Evolutionary conservation across 2,797 vertebrate species (phyloP).

Genomic region (Onychomys leucogaster): DNA sequence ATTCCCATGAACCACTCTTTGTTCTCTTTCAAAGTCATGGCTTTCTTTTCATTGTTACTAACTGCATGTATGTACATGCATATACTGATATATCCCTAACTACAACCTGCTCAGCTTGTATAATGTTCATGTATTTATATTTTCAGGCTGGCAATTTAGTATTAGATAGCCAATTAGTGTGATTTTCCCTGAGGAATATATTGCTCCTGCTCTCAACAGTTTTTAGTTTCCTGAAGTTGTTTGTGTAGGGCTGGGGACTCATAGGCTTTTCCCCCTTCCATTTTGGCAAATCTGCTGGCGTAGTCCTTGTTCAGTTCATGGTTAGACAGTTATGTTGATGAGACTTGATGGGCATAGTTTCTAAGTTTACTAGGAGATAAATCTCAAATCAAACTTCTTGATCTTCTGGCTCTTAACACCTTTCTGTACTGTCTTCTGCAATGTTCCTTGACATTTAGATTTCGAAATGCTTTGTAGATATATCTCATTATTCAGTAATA

Average conservation of each 20-base stretch:
- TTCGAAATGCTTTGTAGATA: background rate
- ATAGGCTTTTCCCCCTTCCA: background rate
- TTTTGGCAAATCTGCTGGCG: background rate
- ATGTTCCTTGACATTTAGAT: background rate
- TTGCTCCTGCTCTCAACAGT: background rate
- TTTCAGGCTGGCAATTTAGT: background rate
- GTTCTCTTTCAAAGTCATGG: background rate
- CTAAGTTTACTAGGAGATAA: background rate
- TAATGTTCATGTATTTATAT: background rate
- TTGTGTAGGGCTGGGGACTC: background rate
- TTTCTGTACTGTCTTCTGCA: background rate
- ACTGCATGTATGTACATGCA: background rate
- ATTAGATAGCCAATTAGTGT: background rate
- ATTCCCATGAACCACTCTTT: background rate
- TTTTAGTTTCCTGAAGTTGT: background rate
- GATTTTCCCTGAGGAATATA: background rate
- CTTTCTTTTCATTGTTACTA: background rate
- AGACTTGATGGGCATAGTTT: background rate
- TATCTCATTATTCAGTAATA: background rate
- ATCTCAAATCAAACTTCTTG: background rate
- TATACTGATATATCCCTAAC: background rate
- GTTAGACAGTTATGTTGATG: background rate
- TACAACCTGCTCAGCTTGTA: background rate
- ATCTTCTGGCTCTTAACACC: background rate
- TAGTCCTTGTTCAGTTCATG: background rate